These are phyloP conservation scores for Agrilus mali DNA, from an alignment of 2,888 invertebrate genomes.

Conservation along the genomic window DNA sequence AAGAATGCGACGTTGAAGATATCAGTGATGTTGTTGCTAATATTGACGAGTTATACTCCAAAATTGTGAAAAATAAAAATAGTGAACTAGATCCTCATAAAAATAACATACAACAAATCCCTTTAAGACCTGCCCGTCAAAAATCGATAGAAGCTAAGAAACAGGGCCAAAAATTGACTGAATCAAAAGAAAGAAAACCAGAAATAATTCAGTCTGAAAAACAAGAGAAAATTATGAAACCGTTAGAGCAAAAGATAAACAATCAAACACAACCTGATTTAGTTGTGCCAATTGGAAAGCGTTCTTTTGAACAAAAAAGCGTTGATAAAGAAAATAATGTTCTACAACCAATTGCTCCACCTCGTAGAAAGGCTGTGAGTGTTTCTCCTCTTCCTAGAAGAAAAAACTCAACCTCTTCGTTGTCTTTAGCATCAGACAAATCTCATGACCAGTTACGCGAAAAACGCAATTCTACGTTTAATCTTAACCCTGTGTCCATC, in stretches of 20 bases:
- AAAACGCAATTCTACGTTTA: no score
- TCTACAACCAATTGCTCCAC: slow-evolving; percentile 10
- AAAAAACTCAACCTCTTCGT: neutral
- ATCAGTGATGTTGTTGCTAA: no score
- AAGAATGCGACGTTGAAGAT: no score
- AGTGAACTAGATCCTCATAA: no score
- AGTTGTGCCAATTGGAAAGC: neutral
- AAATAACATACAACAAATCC: neutral
- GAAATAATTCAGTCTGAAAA: slow-evolving; percentile 6
- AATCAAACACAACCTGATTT: no score
- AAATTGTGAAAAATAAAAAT: no score
- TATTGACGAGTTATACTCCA: no score
- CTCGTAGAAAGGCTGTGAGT: slow-evolving; percentile 9
- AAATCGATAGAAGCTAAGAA: slow-evolving; percentile 22
- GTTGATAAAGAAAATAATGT: slow-evolving; percentile 5
- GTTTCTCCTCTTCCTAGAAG: slow-evolving; percentile 4
- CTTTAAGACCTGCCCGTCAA: slow-evolving; percentile 19
- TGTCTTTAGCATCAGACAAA: no score
- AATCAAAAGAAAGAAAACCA: slow-evolving; percentile 2
- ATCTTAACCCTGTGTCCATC: no score
- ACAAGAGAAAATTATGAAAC: slow-evolving; percentile 1
- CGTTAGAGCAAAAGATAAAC: neutral
- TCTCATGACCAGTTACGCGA: no score
- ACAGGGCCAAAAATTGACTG: neutral
- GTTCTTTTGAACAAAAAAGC: slow-evolving; percentile 5